Conservation (phyloP, 2,888 invertebrate species). For the Ceratothoa steindachneri region DNA sequence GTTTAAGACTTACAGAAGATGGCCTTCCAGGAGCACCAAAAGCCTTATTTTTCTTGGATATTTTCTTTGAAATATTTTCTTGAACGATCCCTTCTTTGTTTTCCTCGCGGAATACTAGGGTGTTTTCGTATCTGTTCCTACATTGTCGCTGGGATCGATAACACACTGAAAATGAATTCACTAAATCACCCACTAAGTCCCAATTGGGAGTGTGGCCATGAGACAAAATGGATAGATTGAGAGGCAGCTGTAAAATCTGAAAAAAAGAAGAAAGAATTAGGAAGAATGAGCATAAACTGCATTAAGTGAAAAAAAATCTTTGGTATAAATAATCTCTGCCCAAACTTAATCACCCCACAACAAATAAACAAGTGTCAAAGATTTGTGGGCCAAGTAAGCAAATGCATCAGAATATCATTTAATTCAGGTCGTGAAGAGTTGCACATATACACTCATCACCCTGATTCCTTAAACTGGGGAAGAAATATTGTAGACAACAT, state of each 20-base stretch:
- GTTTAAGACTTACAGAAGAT: constrained; percentile 27
- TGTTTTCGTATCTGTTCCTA: constrained; percentile 80
- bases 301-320: background rate
- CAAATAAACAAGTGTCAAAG: too few relatives aligned
- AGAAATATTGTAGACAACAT: too few relatives aligned
- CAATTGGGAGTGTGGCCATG: constrained; percentile 89
- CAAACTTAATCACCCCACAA: too few relatives aligned
- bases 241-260: constrained; percentile 61
- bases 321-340: background rate
- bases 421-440: too few relatives aligned
- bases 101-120: constrained; percentile 82
- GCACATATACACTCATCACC: too few relatives aligned
- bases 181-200: constrained; percentile 89
- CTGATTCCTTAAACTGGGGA: too few relatives aligned
- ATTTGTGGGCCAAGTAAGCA: too few relatives aligned
- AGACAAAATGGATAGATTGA: constrained; percentile 69
- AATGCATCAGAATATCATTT: too few relatives aligned
- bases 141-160: constrained; percentile 89
- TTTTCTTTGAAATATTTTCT: constrained; percentile 60
- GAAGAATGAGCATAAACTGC: background rate
- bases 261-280: background rate
- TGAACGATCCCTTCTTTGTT: constrained; percentile 58
- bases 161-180: constrained; percentile 77
- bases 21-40: constrained; percentile 28
- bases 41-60: constrained; percentile 72